These are phyloP conservation scores for Drosophila bocqueti DNA, from an alignment of 1,140 invertebrate species.

Conservation along the genomic window DNA sequence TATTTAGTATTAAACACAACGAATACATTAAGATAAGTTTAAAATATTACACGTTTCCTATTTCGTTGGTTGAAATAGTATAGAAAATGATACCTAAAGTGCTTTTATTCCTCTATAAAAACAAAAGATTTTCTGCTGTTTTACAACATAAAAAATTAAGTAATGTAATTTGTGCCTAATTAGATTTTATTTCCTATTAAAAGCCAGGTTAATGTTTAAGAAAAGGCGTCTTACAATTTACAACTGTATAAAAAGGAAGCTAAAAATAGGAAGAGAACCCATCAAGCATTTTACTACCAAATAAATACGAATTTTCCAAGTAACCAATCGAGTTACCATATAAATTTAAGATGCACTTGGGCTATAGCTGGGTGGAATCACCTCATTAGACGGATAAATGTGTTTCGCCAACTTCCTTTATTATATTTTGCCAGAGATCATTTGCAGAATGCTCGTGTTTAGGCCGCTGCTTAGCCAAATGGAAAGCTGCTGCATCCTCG, in stretches of 20 bases:
- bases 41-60: too few species aligned
- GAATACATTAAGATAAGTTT: too few species aligned
- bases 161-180: too few species aligned
- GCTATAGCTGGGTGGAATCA: constrained; percentile 33
- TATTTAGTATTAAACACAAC: neutral
- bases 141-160: too few species aligned
- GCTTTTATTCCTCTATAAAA: neutral
- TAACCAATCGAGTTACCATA: neutral
- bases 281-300: constrained; percentile 7
- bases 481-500: constrained; percentile 66
- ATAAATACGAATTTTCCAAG: constrained; percentile 5
- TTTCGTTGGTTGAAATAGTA: neutral
- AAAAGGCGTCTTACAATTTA: neutral
- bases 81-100: neutral
- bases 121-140: neutral
- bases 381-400: constrained; percentile 57
- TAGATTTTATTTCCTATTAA: neutral
- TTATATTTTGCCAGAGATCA: constrained; percentile 64
- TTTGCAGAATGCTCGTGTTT: constrained; percentile 56
- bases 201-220: neutral
- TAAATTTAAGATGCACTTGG: constrained; percentile 32
- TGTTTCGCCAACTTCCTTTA: constrained; percentile 59
- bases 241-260: neutral
- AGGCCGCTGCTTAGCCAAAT: constrained; percentile 72
- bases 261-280: neutral